Evolutionary conservation across 2,888 invertebrate species (phyloP), one percentile per base, ranked within the genome.

Genomic region (Megaustenia siamemsis): DNA sequence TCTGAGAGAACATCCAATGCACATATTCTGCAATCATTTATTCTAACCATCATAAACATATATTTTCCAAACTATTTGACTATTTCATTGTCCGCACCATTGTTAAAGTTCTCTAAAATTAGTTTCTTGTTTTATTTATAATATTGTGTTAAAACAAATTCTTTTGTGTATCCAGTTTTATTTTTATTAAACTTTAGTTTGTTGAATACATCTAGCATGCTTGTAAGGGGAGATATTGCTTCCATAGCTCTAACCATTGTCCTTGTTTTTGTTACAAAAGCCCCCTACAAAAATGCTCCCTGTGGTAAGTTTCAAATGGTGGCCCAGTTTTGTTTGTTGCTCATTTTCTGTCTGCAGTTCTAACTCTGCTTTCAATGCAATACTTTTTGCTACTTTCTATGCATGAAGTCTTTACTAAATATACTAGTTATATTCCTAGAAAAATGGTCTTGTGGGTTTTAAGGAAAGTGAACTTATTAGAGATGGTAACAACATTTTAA

Each of bases 201-300:
- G 18, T 63, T 4, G 28, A 4, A 18, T 6, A 53, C 18, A 18
- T 18, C 53, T 10, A 40, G 38, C 35, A 69, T 24, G 38, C 69
- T 40, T 69, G 69, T 40, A 28, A 69, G 5, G 40, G 69, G 10
- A 32, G 32, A 32, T 12, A 6, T 6, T 18, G 49, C 21, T 73
- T 49, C 15, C 45, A 35, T 83, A 66, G 73, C 69, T 32, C 66
- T 66, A 82, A 35, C 38, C 71, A 40, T 49, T 86, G 66, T 63
- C 68, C 28, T 82, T 77, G 43, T 84, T 76, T 75, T 60, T 85
- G 38, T 87, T 32, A 28, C 10, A 49, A 53, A 83, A 88, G 88
- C 87, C 43, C 83, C 86, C 45, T 87, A 88, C 84, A 88, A 88
- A 86, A 88, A 87, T 86, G 86, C 88, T 24, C 87, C 88, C 24